These are phyloP conservation scores for Synchiropus splendidus DNA, from an alignment of 2,113 vertebrate species.

Conservation along the genomic window DNA sequence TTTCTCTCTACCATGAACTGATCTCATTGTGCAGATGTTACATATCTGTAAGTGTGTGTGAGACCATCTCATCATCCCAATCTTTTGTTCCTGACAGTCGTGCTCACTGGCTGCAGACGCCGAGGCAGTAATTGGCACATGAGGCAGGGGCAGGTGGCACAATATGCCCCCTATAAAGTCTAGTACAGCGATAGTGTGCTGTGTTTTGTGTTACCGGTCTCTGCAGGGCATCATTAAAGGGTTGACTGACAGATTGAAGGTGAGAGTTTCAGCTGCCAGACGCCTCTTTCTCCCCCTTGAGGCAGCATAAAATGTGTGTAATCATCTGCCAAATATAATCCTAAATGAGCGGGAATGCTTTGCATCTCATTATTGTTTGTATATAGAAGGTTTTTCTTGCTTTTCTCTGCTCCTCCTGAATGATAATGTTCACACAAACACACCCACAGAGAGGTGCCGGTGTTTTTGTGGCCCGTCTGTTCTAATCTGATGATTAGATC, in stretches of 20 bases:
- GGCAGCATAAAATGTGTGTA: no score
- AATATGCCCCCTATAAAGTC: conserved; percentile 7
- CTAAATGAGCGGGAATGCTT: conserved; percentile 18
- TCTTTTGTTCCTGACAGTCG: conserved; percentile 39
- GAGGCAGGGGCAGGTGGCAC: conserved; percentile 44
- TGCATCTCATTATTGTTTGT: background rate
- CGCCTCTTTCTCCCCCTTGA: conserved; percentile 7
- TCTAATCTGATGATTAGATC: no score
- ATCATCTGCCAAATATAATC: no score
- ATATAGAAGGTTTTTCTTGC: no score
- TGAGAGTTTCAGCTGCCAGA: conserved; percentile 26
- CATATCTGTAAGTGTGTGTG: background rate
- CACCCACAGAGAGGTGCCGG: background rate
- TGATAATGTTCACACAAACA: background rate
- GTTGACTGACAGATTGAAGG: conserved; percentile 36
- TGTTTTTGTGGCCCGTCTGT: background rate
- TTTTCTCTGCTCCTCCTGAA: background rate
- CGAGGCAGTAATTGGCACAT: conserved; percentile 38
- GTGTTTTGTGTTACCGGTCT: conserved; percentile 5
- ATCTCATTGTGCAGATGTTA: background rate
- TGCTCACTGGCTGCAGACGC: conserved; percentile 51
- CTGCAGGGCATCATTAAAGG: conserved; percentile 43
- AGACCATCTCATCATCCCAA: conserved; percentile 12
- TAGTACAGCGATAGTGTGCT: conserved; percentile 2
- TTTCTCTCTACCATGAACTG: no score